Percentiles rank a stretch among this genome's conserved stretches.
These are phyloP conservation scores for Sebastes hubbsi DNA, from an alignment of 2,797 vertebrate species.

Conservation along the genomic window DNA sequence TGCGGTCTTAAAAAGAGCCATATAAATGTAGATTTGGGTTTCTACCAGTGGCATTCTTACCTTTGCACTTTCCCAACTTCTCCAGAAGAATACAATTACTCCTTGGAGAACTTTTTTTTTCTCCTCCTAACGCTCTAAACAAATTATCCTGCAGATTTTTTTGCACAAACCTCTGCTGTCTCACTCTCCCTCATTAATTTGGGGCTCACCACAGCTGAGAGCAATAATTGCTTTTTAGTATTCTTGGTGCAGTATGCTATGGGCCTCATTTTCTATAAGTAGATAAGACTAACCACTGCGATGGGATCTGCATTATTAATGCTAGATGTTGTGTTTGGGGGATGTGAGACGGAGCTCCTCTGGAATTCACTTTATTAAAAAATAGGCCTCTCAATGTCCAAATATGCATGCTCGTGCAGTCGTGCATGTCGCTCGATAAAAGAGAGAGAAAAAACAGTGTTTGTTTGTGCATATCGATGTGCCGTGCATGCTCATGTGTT, in stretches of 20 bases:
- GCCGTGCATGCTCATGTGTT: neutral
- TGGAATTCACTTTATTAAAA: conserved; percentile 60
- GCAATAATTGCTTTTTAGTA: conserved; percentile 81
- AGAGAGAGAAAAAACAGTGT: neutral
- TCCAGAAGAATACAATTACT: conserved; percentile 38
- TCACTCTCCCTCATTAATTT: conserved; percentile 78
- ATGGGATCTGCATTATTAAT: conserved; percentile 75
- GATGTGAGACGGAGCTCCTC: conserved; percentile 27
- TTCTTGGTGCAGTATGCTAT: conserved; percentile 65
- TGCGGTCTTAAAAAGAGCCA: neutral
- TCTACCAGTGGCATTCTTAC: conserved; percentile 11
- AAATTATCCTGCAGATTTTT: conserved; percentile 53
- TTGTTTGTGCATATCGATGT: neutral
- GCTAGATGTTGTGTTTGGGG: conserved; percentile 55
- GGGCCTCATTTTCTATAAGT: conserved; percentile 71
- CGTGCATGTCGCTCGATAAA: conserved; percentile 3
- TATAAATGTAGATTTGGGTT: neutral
- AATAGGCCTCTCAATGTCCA: conserved; percentile 36
- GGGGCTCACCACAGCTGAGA: conserved; percentile 79
- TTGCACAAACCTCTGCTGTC: conserved; percentile 40
- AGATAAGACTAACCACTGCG: conserved; percentile 65
- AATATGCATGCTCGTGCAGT: conserved; percentile 27
- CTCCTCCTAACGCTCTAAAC: conserved; percentile 38
- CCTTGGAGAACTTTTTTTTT: conserved; percentile 18
- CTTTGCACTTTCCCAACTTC: conserved; percentile 53